Base-by-base conservation (phyloP, 53 echinoderm and acorn worm genomes). In the Mesocentrotus franciscanus region DNA sequence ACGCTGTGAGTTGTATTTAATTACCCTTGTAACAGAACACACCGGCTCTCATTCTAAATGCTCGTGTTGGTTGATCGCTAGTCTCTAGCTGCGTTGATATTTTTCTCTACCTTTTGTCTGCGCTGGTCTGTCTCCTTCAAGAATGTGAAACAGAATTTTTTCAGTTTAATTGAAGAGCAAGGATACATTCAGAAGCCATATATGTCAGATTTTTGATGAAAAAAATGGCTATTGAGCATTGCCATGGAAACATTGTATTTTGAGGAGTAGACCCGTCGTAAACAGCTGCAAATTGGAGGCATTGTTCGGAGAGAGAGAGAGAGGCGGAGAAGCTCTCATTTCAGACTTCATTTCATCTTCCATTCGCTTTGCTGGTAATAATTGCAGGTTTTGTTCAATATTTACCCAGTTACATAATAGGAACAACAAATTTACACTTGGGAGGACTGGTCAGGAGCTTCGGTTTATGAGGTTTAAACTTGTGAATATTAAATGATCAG, bases 1-100 rank as follows among this genome's bases (percentile, higher is more conserved):
- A 55, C 42, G 92, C 92, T 92, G 92, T 36, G 92, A 35, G 13
- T 9, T 66, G 71, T 92, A 92, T 92, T 92, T 92, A 92, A 92
- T 92, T 74, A 68, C 71, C 76, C 75, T 20, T 35, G 22, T 91
- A 87, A 26, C 87, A 59, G 56, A 87, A 58, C 87, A 27, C 14
- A 87, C 58, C 27, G 4, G 29, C 59, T 87, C 12, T 58, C 29
- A n/a, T n/a, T n/a, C 87, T 10, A 27, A 0, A 49, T 26, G 57
- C 15, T 27, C 5, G n/a, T 87, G 56, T n/a, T 27, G 58, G 56
- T n/a, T 27, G 58, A 87, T 56, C 81, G 18, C 36, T 18, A 32
- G 30, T 35, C 15, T 81, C 36, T 39, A 42, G 39, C 81, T 18
- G 81, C 0, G 20, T 33, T 79, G 12, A 85, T 56, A 87, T 87